Evolutionary conservation across 2,797 vertebrate species (phyloP), one percentile per base, ranked within the genome.

Genomic region (Anomalospiza imberbis): DNA sequence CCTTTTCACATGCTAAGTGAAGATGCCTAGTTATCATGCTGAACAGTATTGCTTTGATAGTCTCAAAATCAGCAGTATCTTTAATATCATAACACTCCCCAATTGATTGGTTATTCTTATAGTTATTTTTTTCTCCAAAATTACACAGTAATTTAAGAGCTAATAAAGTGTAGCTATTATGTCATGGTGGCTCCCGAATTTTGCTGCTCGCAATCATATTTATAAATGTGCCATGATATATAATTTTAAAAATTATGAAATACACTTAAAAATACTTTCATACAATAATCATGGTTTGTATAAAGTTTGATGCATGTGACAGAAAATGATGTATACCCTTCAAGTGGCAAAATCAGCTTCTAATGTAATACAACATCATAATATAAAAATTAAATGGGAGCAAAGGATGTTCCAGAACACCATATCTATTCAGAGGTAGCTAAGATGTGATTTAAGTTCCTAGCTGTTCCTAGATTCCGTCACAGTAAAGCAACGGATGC

Each of bases 401-500:
- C 29, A 88, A 66, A 88, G 3, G 17, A 36, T 25, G 20, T 45
- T 76, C 45, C 60, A 58, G n/a, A 61, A 34, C 29, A 86, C 13
- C 21, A n/a, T 50, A 73, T 42, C 47, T 55, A 82, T 70, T 85
- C 79, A 91, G 53, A 82, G 58, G 50, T 45, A 68, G n/a, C 80
- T 90, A 89, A 79, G 57, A 81, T 93, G 67, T 17, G 6, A 68
- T 91, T 95, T 84, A 85, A 91, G 31, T 7, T n/a, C n/a, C n/a
- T n/a, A 92, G 58, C 87, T 91, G 88, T 78, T 91, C 40, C 72
- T 70, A 51, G 20, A 32, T 95, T 95, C 81, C 94, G 6, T 25
- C 84, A 94, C 51, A 95, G 89, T 91, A 97, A 96, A 95, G 36
- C 13, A 91, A 80, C 22, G 77, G 72, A 87, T 88, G 78, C 6